Conservation (phyloP, 2,113 vertebrate genomes). For the Siniperca chuatsi region DNA sequence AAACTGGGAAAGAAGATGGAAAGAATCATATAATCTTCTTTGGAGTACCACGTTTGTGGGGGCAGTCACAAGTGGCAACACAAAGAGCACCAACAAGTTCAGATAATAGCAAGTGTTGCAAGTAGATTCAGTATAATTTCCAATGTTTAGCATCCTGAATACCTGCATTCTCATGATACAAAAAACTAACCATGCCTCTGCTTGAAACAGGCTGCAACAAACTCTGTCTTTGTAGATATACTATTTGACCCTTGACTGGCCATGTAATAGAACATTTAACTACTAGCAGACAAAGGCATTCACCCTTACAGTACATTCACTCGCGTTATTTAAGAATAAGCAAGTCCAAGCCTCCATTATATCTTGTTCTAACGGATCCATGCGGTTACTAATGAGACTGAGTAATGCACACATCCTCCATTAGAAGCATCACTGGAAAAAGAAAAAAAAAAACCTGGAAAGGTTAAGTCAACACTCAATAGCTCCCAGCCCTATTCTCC, state of each 20-base stretch:
- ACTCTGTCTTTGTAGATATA: conserved; percentile 4
- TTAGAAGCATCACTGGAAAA: conserved; percentile 66
- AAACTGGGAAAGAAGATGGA: not conserved
- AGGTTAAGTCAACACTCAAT: conserved; percentile 99
- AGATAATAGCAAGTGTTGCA: not conserved
- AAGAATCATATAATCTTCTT: not conserved
- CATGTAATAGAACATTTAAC: conserved; percentile 52
- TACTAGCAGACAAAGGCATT: conserved; percentile 49
- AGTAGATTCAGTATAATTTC: not conserved
- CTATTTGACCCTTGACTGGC: conserved; percentile 18
- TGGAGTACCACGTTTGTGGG: not conserved
- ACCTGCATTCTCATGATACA: not conserved
- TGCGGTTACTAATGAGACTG: conserved; percentile 65
- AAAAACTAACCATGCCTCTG: not conserved
- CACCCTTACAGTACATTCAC: conserved; percentile 28
- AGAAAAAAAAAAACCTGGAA: conserved; percentile 86
- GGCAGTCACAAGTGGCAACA: not conserved
- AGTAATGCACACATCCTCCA: conserved; percentile 68
- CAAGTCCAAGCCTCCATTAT: conserved; percentile 47
- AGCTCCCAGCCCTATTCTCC: conserved; percentile 93
- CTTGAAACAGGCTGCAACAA: conserved; percentile 19
- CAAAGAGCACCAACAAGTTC: not conserved
- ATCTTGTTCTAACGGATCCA: conserved; percentile 54
- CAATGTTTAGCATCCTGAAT: not conserved
- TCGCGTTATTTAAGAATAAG: conserved; percentile 45